Evolutionary conservation across 2,113 vertebrate genomes (phyloP), one percentile per base, ranked within the genome.

Genomic region (Perognathus longimembris): DNA sequence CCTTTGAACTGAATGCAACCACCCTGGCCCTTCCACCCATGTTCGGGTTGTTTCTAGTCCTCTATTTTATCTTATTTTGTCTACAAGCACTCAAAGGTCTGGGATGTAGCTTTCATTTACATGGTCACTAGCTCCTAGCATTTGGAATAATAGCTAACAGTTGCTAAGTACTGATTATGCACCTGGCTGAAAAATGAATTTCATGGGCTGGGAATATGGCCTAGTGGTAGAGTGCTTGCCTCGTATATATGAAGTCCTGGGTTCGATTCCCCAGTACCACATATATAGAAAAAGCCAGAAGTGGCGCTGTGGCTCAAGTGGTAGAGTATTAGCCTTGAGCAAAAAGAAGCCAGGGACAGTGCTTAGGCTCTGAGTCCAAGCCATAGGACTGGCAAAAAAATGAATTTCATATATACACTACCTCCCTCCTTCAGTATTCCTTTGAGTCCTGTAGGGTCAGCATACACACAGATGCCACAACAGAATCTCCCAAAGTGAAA

Each of bases 1-100:
- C 20, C 57, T 26, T 24, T 89, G 38, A 45, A 83, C 63, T 86
- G 42, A 89, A 84, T 24, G 34, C 20, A 89, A 57, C 26, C 22
- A 91, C 26, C 42, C 36, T 67, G 85, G n/a, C 36, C 61, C 40
- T 61, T 95, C 81, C 4, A 7, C 77, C 54, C 30, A 92, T 4
- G 0, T 36, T 67, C 40, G 20, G 8, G 54, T 88, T 76, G 34
- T 30, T 89, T 63, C 22, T 66, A 42, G 30, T 66, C 89, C 38
- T 61, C 3, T 69, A 75, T 67, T 83, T 94, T 83, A 76, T 78
- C 38, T 96, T 67, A 79, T 92, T 94, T 89, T 87, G 15, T 82
- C 24, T 75, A 66, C 59, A 95, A 45, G 24, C 70, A 24, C 40
- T 74, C 20, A 85, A n/a, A 92, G 57, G 32, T 87, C 21, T 87